phyloP scores from a whole-genome alignment of 2,888 invertebrate species.

The Aradus depressus region DNA sequence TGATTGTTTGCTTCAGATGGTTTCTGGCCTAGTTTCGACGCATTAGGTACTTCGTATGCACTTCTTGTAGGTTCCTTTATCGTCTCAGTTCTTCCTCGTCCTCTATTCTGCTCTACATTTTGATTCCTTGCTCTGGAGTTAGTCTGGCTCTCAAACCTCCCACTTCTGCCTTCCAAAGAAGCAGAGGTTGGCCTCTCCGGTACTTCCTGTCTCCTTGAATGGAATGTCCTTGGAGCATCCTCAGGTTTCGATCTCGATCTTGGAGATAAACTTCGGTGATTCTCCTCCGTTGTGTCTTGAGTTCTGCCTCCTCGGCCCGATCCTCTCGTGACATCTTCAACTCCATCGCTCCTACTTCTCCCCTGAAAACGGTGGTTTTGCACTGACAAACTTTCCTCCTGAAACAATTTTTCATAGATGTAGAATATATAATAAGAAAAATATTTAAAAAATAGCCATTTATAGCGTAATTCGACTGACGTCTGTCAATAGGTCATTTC shows the following conservation, averaged over 20 bases:
- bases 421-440: no score
- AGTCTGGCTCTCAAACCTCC: conserved; percentile 8
- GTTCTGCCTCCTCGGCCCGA: not conserved
- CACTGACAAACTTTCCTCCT: conserved; percentile 12
- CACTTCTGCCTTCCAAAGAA: not conserved
- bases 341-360: conserved; percentile 1
- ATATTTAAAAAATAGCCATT: no score
- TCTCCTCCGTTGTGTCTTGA: conserved; percentile 2
- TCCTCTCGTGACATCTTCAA: conserved; percentile 3
- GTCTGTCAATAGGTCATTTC: no score
- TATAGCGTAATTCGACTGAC: no score
- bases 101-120: no score
- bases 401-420: no score
- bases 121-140: no score
- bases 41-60: not conserved
- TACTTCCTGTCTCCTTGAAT: conserved; percentile 1
- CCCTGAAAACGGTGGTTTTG: conserved; percentile 13
- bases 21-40: no score
- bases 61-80: conserved; percentile 2
- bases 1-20: no score
- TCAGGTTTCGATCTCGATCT: conserved; percentile 2
- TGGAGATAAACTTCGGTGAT: not conserved
- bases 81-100: conserved; percentile 4
- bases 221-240: conserved; percentile 9
- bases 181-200: not conserved